phyloP scores from a whole-genome alignment of 2,113 vertebrate species.

The Cynocephalus volans region DNA sequence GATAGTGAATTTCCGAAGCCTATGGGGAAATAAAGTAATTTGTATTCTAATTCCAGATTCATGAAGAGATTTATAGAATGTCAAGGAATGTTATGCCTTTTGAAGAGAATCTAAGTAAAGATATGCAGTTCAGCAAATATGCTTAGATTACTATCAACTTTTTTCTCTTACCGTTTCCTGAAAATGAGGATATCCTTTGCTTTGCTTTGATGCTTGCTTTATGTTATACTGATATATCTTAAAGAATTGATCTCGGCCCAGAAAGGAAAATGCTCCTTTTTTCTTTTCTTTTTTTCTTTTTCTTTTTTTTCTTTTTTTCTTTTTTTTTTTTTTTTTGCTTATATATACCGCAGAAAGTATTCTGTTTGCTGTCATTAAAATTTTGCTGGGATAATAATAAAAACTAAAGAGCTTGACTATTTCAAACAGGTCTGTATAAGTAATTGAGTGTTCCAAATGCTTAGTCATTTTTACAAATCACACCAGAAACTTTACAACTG shows the following conservation, averaged over 20 bases:
- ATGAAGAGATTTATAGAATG: conserved; percentile 41
- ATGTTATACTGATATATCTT: not conserved
- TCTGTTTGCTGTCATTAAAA: not conserved
- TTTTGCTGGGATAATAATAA: not conserved
- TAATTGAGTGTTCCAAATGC: not conserved
- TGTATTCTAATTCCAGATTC: conserved; percentile 66
- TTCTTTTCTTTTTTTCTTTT: not conserved
- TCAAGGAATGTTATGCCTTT: conserved; percentile 64
- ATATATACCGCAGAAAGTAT: not conserved
- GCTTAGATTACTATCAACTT: not conserved
- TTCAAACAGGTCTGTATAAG: not conserved
- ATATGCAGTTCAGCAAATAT: not conserved
- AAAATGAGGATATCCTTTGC: not conserved
- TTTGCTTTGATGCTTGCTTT: not conserved
- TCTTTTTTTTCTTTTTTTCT: not conserved
- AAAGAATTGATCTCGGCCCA: not conserved
- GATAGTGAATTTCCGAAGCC: conserved; percentile 36
- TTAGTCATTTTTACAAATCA: conserved; percentile 46
- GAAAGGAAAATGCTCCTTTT: conserved; percentile 7
- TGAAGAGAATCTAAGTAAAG: conserved; percentile 65
- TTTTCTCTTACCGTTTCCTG: not conserved
- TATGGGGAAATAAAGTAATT: conserved; percentile 18
- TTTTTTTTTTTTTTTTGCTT: not conserved
- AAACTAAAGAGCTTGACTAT: not conserved
- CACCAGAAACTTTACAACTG: not conserved